phyloP scores from a whole-genome alignment of 2,888 invertebrate species.

The Prosapia bicincta region DNA sequence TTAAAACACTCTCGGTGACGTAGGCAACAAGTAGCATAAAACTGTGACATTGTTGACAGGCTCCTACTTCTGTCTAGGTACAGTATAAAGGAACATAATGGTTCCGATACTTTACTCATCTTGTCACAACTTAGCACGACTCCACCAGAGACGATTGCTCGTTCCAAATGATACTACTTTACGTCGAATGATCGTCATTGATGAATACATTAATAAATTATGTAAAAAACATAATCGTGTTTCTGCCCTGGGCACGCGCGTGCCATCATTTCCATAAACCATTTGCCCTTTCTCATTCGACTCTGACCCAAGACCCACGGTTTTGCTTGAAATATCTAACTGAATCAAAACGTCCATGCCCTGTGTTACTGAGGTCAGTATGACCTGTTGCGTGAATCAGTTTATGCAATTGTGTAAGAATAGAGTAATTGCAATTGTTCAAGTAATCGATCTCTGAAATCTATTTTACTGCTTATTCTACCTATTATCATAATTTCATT shows the following conservation, averaged over 20 bases:
- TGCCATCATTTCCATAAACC: not conserved
- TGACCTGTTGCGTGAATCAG: no score
- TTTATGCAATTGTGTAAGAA: not conserved
- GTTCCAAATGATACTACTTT: not conserved
- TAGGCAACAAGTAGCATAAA: not conserved
- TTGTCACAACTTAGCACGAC: not conserved
- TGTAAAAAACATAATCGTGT: not conserved
- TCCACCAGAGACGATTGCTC: not conserved
- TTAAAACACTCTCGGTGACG: not conserved
- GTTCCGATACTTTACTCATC: not conserved
- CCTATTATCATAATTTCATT: no score
- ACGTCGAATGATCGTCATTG: not conserved
- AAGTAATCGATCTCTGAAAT: no score
- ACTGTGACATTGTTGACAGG: not conserved
- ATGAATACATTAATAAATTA: not conserved
- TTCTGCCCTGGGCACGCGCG: not conserved
- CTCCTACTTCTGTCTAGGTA: not conserved
- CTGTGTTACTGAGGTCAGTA: not conserved
- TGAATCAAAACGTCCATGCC: not conserved
- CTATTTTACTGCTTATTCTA: no score
- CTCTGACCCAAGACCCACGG: not conserved
- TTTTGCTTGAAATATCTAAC: not conserved
- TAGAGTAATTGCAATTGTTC: no score
- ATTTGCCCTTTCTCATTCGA: not conserved
- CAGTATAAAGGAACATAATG: not conserved